Conservation (phyloP, 2,113 vertebrate genomes). For the Oceanites oceanicus region DNA sequence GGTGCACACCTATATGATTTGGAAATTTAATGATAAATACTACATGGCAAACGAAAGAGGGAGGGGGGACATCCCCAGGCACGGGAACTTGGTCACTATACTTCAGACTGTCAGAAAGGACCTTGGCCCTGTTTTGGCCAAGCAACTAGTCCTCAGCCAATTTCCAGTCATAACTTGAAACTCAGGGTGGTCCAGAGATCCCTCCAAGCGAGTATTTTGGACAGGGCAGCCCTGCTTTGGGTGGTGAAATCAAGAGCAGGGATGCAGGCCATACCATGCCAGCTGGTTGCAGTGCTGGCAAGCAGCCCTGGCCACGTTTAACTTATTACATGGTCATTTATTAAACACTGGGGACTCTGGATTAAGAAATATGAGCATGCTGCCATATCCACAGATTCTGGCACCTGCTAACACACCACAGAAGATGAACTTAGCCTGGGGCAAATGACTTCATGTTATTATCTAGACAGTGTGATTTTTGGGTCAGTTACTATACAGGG, state of each 20-base stretch:
- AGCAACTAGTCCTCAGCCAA: background rate
- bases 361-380: background rate
- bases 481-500: background rate
- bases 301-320: rapidly evolving
- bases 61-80: background rate
- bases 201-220: background rate
- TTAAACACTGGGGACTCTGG: background rate
- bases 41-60: background rate
- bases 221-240: background rate
- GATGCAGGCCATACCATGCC: too few species aligned
- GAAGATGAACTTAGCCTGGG: background rate
- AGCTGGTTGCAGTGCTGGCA: rapidly evolving
- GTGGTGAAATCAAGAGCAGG: background rate
- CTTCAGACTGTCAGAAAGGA: background rate
- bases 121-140: background rate
- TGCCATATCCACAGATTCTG: background rate
- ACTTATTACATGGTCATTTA: background rate
- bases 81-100: background rate
- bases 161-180: background rate
- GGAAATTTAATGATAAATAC: background rate
- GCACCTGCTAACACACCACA: background rate
- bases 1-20: background rate
- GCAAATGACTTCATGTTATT: background rate
- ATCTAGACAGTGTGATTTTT: background rate
- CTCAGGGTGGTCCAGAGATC: background rate